Base-by-base conservation (phyloP, 2,888 invertebrate genomes). In the Rosalia funebris region DNA sequence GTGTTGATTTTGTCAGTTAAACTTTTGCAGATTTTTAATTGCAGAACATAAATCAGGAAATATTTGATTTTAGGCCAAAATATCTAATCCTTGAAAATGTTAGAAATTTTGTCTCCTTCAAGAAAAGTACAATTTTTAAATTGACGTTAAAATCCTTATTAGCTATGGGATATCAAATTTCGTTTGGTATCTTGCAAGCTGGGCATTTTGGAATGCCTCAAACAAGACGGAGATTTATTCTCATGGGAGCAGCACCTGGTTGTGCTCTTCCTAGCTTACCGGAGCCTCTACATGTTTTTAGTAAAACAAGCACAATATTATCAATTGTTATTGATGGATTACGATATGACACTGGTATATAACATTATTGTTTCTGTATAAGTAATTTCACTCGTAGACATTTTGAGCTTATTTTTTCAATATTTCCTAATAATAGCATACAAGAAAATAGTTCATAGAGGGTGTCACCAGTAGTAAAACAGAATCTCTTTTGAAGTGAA, bases 21-120 rank as follows among this genome's bases (percentile, higher is more conserved):
- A n/a, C n/a, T n/a, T n/a, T n/a, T n/a, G n/a, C n/a, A n/a, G n/a
- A n/a, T n/a, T n/a, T n/a, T n/a, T n/a, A n/a, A n/a, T n/a, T n/a
- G n/a, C n/a, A n/a, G n/a, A n/a, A n/a, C n/a, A n/a, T n/a, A n/a
- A n/a, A n/a, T n/a, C n/a, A n/a, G n/a, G n/a, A n/a, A n/a, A n/a
- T n/a, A n/a, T n/a, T n/a, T n/a, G n/a, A 19, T 70, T 70, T 56
- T 50, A 78, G 79, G 4, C 94, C 94, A 0, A 87, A 88, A 72
- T 94, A 88, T 79, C 92, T 94, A 75, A 85, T 95, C 16, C 82
- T 95, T 75, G 94, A 95, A 80, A 94, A 94, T 75, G 94, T 94
- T 0, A 83, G 93, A 50, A 94, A 93, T 80, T 94, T 95, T 80
- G 92, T 92, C 0, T 89, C 90, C 0, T 94, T 91, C 78, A 93